Evolutionary conservation across 2,888 invertebrate genomes (phyloP), one percentile per base, ranked within the genome.

Genomic region (Drosophila neotestacea): DNA sequence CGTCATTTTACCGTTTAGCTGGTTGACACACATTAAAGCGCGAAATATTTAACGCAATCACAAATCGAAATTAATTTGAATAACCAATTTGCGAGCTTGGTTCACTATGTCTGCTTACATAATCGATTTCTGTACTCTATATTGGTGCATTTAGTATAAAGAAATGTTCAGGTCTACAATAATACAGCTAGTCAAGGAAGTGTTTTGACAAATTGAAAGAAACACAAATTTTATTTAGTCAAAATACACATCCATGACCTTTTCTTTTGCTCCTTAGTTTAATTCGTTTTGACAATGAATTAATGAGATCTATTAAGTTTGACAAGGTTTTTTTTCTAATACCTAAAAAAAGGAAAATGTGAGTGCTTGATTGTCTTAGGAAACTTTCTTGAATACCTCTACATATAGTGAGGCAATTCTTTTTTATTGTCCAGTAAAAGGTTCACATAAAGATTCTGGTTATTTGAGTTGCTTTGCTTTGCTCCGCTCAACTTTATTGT

Each of bases 51-150:
- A 71, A 85, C 64, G 62, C 46, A 59, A 60, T 61, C 61, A 47
- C 52, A 51, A 58, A 70, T 44, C 51, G 54, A 77, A 61, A 71
- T 79, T 64, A 56, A 85, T 88, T 88, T 86, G 73, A 84, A 88
- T 85, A 86, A 88, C 74, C 78, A 78, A 78, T 86, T 88, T 71
- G 72, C 60, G 55, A 69, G 86, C 41, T 47, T 71, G 51, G 66
- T 51, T 74, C 67, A 67, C 85, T 56, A 56, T 60, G 47, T 9
- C 44, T 55, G 70, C 65, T 83, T 82, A 77, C 69, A 77, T 77
- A 88, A 79, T 58, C 56, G 46, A 61, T 76, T 71, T 58, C 46
- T 48, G 22, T 10, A 16, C 22, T 46, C 44, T 10, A 22, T 11
- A 22, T 16, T 9, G 9, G n/a, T 2, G 32, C 16, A 42, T 42